phyloP scores from a whole-genome alignment of 1,140 invertebrate genomes.

The Drosophila pallidifrons region DNA sequence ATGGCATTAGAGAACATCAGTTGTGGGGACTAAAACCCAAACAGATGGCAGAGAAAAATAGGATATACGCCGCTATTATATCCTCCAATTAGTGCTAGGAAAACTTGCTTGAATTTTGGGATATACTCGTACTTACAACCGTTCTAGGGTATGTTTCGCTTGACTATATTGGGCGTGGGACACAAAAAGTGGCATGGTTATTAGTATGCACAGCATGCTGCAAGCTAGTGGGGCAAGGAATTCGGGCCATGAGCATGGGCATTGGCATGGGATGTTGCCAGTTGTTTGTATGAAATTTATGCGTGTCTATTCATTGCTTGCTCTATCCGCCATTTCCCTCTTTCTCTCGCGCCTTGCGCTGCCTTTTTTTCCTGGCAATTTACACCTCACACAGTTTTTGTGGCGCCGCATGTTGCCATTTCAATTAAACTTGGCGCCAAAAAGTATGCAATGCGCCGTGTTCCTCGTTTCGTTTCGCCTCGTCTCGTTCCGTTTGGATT shows the following conservation, averaged over 20 bases:
- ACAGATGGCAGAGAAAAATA: not conserved
- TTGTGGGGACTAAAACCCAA: slow-evolving; percentile 5
- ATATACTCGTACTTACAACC: not conserved
- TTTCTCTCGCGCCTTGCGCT: not conserved
- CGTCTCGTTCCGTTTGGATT: not conserved
- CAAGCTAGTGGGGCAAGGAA: slow-evolving; percentile 28
- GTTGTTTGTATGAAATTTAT: slow-evolving; percentile 69
- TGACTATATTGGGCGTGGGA: not conserved
- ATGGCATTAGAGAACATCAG: slow-evolving; percentile 22
- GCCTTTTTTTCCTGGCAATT: slow-evolving; percentile 23
- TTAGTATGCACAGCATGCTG: slow-evolving; percentile 65
- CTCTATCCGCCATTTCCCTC: not conserved
- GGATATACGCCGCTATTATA: not conserved
- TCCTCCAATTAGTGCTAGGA: not conserved
- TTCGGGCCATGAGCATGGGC: not conserved
- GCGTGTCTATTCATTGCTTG: slow-evolving; percentile 65
- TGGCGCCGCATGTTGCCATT: slow-evolving; percentile 49
- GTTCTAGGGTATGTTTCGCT: not conserved
- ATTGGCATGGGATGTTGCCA: not conserved
- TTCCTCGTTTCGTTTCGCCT: not conserved
- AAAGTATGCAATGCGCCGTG: slow-evolving; percentile 61
- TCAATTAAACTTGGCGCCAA: slow-evolving; percentile 73
- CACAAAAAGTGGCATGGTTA: slow-evolving; percentile 24
- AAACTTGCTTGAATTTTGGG: not conserved
- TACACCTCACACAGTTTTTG: slow-evolving; percentile 40